Evolutionary conservation across 2,888 invertebrate genomes (phyloP).

Genomic region (Ethmia dodecea): DNA sequence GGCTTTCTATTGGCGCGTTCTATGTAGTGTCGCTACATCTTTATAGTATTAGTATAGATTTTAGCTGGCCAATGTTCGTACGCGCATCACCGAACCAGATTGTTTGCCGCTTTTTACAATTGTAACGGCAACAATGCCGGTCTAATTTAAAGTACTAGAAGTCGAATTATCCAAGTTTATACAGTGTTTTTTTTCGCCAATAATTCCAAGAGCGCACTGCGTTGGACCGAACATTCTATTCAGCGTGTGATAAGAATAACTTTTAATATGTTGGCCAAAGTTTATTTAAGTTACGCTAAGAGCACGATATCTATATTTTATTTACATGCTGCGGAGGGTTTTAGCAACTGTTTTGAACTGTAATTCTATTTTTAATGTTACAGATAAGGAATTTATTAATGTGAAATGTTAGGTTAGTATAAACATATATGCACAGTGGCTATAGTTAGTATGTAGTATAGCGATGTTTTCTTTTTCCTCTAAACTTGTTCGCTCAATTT

Average conservation of each 20-base stretch:
- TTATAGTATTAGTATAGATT: too few species aligned
- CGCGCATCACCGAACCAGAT: too few species aligned
- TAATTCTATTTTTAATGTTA: neutral
- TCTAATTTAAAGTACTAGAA: neutral
- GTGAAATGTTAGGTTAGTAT: neutral
- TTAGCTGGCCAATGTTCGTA: too few species aligned
- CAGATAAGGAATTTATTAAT: neutral
- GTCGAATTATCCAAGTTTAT: neutral
- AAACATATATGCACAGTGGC: constrained; percentile 12
- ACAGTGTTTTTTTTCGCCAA: neutral
- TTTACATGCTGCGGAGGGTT: neutral
- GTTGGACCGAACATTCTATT: constrained; percentile 26
- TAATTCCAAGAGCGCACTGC: neutral
- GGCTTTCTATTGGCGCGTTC: neutral
- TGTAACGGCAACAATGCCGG: neutral
- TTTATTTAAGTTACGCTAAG: constrained; percentile 54
- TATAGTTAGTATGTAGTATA: constrained; percentile 13
- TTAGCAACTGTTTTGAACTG: neutral
- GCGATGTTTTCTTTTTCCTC: constrained; percentile 23
- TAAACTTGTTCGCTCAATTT: constrained; percentile 47
- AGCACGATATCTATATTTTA: constrained; percentile 25
- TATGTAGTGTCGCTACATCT: neutral
- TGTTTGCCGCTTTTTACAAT: neutral
- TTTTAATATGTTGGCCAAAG: constrained; percentile 56
- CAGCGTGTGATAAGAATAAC: constrained; percentile 50